Evolutionary conservation across 2,113 vertebrate species (phyloP), one percentile per base, ranked within the genome.

Genomic region (Ramphastos sulfuratus): DNA sequence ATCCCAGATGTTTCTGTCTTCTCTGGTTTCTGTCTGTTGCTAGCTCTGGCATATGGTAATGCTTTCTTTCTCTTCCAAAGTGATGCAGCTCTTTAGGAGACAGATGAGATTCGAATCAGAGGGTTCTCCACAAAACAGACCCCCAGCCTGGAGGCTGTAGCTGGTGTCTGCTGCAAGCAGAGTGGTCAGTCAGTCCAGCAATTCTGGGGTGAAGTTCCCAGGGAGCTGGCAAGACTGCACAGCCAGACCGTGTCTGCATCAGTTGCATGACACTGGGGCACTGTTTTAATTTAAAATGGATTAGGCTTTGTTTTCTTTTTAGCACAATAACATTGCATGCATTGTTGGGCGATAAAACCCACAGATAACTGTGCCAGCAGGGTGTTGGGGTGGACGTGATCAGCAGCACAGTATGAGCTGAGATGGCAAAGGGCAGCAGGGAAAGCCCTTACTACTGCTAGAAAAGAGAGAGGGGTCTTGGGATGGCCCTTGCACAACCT

Each of bases 251-350:
- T 30, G 85, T 88, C 83, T 93, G 73, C 93, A 95, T 78, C 82
- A 64, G 82, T 88, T 94, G 82, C 42, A 24, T 74, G 93, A 95
- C 90, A 93, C 61, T 86, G 87, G 65, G 92, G 85, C 92, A 71
- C 92, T 96, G 92, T 92, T 96, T 96, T 96, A 96, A 96, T 96
- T 95, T 96, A 94, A 95, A 96, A 95, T 94, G 96, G 96, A 96
- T 96, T 96, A 95, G 83, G 37, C 93, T 94, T 92, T 96, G 96
- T 96, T 95, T 95, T 93, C 92, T 88, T 95, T 96, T 64, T 48
- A 90, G 76, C 88, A 95, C 93, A 95, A 96, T 92, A 93, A 94
- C 94, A 96, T 95, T 95, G 93, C 94, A 95, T 23, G 85, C 96
- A 96, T 96, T 96, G 94, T 81, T 96, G 92, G 96, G 85, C 79